Base-by-base conservation (phyloP, 1,140 invertebrate species). In the Orussus abietinus region DNA sequence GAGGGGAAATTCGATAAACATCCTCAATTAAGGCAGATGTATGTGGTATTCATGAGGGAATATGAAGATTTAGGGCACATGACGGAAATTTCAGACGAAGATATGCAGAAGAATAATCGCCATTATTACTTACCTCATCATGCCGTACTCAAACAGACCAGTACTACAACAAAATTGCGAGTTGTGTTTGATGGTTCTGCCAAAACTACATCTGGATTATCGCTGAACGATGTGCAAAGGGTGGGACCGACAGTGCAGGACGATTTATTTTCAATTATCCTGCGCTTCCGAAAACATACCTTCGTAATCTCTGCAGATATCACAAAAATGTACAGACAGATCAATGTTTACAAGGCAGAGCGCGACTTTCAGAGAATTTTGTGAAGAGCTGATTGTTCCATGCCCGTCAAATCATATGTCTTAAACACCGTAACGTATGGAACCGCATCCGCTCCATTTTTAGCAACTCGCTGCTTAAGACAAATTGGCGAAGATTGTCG, bases 61-160 rank as follows among this genome's bases (percentile, higher is more conserved):
- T 59, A 59, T 25, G 29, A 46, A 32, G 9, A 5, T 3, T 18
- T 53, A 7, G 34, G 33, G n/a, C 50, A 57, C 19, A 59, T 59
- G 55, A 33, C 31, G 6, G 4, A 17, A 7, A 30, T 52, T n/a
- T 21, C n/a, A 1, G 11, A 21, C 5, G n/a, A 25, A 25, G 6
- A 7, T 6, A 7, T 6, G 6, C 6, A 25, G 6, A n/a, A 25
- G 6, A 25, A n/a, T 25, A 25, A 7, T 7, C 22, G 6, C 6
- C 22, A 25, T 25, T 37, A 53, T 42, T 72, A 64, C 47, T 13
- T 73, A 7, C 64, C 66, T 10, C 69, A 74, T 51, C 63, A 67
- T 26, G 29, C 39, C 3, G 58, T 66, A 1, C n/a, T 45, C 6
- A 56, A 34, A 6, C 21, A 13, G 4, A 7, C 0, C 5, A 53